Percentiles rank a stretch among this genome's conserved stretches.
Conservation (phyloP, 2,888 invertebrate species). For the Eupithecia abbreviata region DNA sequence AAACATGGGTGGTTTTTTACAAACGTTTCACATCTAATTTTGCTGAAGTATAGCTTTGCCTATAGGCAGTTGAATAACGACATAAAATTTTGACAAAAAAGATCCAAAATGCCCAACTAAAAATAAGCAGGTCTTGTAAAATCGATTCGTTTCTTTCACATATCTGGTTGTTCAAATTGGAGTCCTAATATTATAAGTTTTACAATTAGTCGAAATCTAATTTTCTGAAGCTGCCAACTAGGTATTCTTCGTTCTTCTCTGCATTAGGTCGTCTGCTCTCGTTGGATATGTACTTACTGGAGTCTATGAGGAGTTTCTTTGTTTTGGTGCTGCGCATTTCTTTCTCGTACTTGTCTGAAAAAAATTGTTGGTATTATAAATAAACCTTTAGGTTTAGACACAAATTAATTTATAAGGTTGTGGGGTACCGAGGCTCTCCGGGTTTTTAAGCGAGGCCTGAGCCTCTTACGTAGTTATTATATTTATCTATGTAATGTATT, state of each 20-base stretch:
- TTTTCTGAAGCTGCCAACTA: constrained; percentile 71
- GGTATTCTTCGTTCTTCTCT: constrained; percentile 61
- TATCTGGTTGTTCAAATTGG: constrained; percentile 9
- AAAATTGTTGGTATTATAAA: not conserved
- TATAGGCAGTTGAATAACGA: not conserved
- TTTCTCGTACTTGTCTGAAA: constrained; percentile 65
- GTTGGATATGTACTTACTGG: constrained; percentile 64
- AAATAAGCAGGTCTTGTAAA: not conserved
- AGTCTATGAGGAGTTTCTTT: constrained; percentile 59
- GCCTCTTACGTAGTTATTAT: no score
- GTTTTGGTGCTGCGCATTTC: constrained; percentile 61
- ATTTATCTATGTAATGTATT: no score
- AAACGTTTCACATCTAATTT: not conserved
- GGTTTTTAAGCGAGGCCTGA: no score
- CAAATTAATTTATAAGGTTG: not conserved
- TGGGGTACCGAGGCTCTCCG: no score
- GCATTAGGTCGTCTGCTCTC: constrained; percentile 62
- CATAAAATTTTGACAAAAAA: not conserved
- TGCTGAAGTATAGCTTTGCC: not conserved
- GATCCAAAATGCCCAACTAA: not conserved
- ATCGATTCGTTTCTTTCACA: not conserved
- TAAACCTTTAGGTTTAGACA: not conserved
- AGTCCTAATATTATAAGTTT: not conserved
- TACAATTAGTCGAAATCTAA: constrained; percentile 65
- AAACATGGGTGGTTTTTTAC: not conserved